Evolutionary conservation across 1,140 invertebrate genomes (phyloP).

Genomic region (Tigriopus japonicus): DNA sequence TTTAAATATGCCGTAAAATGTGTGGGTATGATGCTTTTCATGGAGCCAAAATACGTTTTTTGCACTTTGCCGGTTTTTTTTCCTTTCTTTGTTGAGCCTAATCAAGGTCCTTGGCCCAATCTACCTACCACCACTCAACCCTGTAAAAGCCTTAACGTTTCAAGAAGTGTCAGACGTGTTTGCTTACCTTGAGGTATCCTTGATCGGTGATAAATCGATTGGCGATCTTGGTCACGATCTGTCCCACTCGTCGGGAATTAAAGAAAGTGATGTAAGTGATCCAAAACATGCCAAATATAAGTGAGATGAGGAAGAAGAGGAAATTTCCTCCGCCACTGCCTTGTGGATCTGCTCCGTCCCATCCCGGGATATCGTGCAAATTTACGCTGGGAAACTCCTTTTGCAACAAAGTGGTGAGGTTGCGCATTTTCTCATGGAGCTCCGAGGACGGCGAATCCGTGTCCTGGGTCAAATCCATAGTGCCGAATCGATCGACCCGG

Average conservation of each 20-base stretch:
- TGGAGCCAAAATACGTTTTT: too few relatives aligned
- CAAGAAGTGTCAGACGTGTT: too few relatives aligned
- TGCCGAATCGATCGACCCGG: too few relatives aligned
- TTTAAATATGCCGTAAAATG: too few relatives aligned
- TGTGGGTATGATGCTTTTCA: too few relatives aligned
- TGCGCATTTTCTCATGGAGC: neutral
- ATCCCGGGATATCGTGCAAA: conserved; percentile 4
- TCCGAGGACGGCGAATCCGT: neutral
- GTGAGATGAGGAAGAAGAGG: conserved; percentile 53
- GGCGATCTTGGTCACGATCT: conserved; percentile 66
- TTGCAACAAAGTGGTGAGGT: neutral
- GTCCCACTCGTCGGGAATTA: conserved; percentile 75
- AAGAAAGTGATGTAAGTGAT: conserved; percentile 87
- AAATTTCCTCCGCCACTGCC: conserved; percentile 46
- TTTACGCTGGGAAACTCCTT: neutral
- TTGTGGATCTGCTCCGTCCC: neutral
- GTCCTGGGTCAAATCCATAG: too few relatives aligned
- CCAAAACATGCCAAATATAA: conserved; percentile 62
- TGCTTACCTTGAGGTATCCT: conserved; percentile 76
- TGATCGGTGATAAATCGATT: conserved; percentile 61
- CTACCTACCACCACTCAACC: too few relatives aligned
- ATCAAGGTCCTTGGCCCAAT: too few relatives aligned
- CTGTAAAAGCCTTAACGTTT: too few relatives aligned
- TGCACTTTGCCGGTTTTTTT: too few relatives aligned
- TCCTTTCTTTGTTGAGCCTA: too few relatives aligned